A percentile compares a stretch with the other conserved stretches of the same genome.
These are phyloP conservation scores for Galbula dea DNA, from an alignment of 2,113 vertebrate species.

Conservation along the genomic window DNA sequence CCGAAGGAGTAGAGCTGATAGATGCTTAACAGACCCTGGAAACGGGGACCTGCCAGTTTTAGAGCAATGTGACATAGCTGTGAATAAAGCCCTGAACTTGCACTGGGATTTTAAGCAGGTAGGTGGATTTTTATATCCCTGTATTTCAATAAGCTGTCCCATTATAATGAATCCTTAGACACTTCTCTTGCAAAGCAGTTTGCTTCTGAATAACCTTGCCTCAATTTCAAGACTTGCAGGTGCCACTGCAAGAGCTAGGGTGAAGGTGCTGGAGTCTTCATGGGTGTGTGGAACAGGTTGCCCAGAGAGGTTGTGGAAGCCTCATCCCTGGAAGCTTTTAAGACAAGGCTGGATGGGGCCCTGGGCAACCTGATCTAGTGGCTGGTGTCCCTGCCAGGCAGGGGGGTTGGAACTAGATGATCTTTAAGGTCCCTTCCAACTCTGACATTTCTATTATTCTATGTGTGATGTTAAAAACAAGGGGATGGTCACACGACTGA, in stretches of 20 bases:
- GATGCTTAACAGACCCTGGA: conserved; percentile 24
- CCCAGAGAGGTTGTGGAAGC: no score
- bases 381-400: no score
- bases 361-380: no score
- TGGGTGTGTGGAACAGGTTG: no score
- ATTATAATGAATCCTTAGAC: background rate
- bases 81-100: background rate
- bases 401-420: no score
- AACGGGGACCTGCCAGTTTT: background rate
- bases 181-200: background rate
- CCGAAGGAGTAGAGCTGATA: background rate
- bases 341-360: no score
- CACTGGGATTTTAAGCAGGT: conserved; percentile 53
- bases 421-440: no score
- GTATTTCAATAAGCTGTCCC: background rate
- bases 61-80: conserved; percentile 12
- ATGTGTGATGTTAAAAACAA: background rate
- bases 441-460: no score
- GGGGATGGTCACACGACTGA: background rate
- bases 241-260: background rate
- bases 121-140: background rate
- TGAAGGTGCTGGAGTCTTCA: background rate
- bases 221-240: background rate
- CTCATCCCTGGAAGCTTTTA: no score
- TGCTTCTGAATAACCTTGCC: background rate